These are phyloP conservation scores for Struthio camelus DNA, from an alignment of 2,113 vertebrate species.

Conservation along the genomic window DNA sequence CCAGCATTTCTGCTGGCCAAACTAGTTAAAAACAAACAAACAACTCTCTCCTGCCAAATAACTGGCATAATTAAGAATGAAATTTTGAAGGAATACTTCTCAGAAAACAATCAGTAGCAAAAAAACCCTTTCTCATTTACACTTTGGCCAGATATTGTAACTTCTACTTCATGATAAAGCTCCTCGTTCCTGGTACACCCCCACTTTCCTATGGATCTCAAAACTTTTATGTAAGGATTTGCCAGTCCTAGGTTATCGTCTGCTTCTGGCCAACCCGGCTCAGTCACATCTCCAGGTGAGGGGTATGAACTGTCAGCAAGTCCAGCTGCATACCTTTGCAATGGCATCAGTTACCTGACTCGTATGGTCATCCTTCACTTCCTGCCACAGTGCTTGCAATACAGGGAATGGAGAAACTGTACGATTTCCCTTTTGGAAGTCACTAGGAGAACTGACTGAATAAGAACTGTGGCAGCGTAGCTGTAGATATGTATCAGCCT, in stretches of 20 bases:
- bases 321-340: background rate
- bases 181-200: background rate
- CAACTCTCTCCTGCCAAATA: background rate
- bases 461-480: no score
- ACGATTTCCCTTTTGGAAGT: background rate
- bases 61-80: background rate
- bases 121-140: background rate
- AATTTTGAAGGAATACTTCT: background rate
- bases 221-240: background rate
- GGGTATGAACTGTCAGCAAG: background rate
- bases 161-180: background rate
- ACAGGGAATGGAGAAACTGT: background rate
- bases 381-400: background rate
- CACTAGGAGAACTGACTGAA: background rate
- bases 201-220: background rate
- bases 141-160: background rate
- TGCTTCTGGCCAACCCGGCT: background rate
- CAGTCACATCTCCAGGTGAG: background rate
- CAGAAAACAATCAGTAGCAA: background rate
- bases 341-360: background rate
- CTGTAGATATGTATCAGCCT: background rate
- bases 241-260: background rate
- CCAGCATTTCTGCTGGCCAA: background rate
- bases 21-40: no score
- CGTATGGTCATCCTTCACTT: background rate